phyloP scores from a whole-genome alignment of 2,888 invertebrate species.

The Cyclophora punctaria region DNA sequence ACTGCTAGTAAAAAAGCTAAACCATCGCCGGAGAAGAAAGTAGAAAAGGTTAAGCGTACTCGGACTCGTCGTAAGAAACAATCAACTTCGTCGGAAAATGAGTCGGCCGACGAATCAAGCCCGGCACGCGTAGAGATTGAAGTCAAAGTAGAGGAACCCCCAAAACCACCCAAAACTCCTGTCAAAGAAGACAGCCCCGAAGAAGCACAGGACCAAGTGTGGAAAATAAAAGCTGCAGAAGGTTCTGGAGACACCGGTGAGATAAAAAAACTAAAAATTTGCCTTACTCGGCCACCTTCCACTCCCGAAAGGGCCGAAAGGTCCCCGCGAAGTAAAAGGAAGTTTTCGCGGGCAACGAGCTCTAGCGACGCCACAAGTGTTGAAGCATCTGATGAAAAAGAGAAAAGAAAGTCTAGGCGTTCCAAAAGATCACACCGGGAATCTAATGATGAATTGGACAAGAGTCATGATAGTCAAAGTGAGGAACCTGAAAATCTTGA shows the following conservation, averaged over 20 bases:
- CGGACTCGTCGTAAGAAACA: slow-evolving; percentile 73
- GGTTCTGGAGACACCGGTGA: slow-evolving; percentile 69
- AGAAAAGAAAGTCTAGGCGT: slow-evolving; percentile 50
- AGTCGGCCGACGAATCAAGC: slow-evolving; percentile 54
- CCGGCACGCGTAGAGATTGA: slow-evolving; percentile 37
- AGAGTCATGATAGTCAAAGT: slow-evolving; percentile 44
- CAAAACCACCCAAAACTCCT: slow-evolving; percentile 40
- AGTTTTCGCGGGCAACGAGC: slow-evolving; percentile 66
- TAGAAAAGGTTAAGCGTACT: slow-evolving; percentile 71
- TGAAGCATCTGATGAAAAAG: slow-evolving; percentile 62
- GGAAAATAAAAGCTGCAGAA: slow-evolving; percentile 72
- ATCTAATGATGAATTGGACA: slow-evolving; percentile 51
- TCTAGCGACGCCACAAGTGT: slow-evolving; percentile 65
- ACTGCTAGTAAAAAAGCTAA: slow-evolving; percentile 77
- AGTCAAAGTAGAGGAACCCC: slow-evolving; percentile 30
- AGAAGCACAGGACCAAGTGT: slow-evolving; percentile 61
- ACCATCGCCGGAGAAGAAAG: slow-evolving; percentile 78
- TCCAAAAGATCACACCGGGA: slow-evolving; percentile 47
- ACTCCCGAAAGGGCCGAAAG: slow-evolving; percentile 70
- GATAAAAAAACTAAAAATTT: slow-evolving; percentile 79
- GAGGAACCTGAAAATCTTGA: slow-evolving; percentile 37
- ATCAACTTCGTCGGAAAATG: slow-evolving; percentile 72
- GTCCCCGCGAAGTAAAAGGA: slow-evolving; percentile 68
- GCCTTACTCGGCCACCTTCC: slow-evolving; percentile 74
- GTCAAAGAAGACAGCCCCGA: slow-evolving; percentile 50